Conservation (phyloP, 2,113 vertebrate species). For the Chauna torquata region DNA sequence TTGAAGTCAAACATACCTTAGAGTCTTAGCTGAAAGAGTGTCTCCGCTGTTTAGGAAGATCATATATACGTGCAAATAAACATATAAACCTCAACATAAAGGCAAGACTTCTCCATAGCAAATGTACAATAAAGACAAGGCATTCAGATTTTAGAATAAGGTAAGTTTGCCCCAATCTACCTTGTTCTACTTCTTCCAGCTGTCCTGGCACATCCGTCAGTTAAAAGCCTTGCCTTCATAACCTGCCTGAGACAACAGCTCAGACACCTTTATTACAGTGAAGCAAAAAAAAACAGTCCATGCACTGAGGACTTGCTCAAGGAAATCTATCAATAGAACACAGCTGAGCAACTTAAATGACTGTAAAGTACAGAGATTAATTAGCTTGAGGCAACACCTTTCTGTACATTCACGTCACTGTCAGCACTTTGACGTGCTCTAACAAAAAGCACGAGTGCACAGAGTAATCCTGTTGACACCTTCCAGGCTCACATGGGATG, state of each 20-base stretch:
- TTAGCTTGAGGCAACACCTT: slow-evolving; percentile 29
- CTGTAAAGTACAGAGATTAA: neutral
- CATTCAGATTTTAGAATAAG: neutral
- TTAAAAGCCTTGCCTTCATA: slow-evolving; percentile 25
- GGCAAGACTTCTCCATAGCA: neutral
- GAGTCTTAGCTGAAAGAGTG: neutral
- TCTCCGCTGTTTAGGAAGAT: neutral
- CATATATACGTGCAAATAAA: neutral
- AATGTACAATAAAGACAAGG: slow-evolving; percentile 11
- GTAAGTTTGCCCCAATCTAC: neutral
- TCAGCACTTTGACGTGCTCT: neutral
- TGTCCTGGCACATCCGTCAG: neutral
- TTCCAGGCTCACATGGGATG: neutral
- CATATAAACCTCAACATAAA: neutral
- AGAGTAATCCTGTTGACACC: slow-evolving; percentile 15
- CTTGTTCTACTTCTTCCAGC: slow-evolving; percentile 43
- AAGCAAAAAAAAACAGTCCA: neutral
- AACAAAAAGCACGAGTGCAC: neutral
- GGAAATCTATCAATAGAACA: slow-evolving; percentile 3
- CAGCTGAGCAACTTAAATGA: neutral
- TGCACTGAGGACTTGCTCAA: neutral
- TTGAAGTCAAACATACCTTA: neutral
- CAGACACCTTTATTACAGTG: neutral
- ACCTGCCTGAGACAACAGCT: neutral
- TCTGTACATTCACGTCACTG: neutral